Base-by-base conservation (phyloP, 2,797 vertebrate species). In the Arnoldichthys spilopterus region DNA sequence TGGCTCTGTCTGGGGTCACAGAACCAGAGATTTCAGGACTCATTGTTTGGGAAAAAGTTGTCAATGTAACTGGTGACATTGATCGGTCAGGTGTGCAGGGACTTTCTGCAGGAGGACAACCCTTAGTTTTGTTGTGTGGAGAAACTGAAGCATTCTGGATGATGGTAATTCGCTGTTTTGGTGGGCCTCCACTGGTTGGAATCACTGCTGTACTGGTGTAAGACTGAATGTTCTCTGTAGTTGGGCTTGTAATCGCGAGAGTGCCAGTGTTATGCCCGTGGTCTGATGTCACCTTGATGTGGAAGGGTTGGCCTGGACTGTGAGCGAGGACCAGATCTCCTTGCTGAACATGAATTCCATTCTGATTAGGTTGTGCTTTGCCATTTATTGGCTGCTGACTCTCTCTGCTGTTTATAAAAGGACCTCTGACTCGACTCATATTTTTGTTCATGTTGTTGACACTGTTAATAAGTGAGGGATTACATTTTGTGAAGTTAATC, bases 231-330 rank as follows among this genome's bases (percentile, higher is more conserved):
- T 89, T 95, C 76, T 98, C 97, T 74, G 94, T 78, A 49, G 93
- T 95, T 0, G 97, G 96, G 90, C 96, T 97, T 78, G 96, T 97
- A 87, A 97, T 98, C 91, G 98, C 96, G 51, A 97, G 95, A 53
- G 92, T 96, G 34, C 97, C 96, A 20, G 93, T 97, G 84, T 96
- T 97, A 84, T 96, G 96, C 69, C 94, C 93, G 0, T 97, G 96
- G 79, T 98, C 97, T 61, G 97, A 97, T 77, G 96, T 98, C 71
- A 98, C 96, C 88, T 98, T 98, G 84, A 98, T 98, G 77, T 98
- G 96, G 86, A 98, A 93, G 16, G 96, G 96, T 80, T 98, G 96
- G 3, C 97, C 96, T 0, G 96, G 95, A n/a, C 93, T 96, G 76
- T 97, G 96, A 75, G 94, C 97, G 84, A 98, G 85, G 58, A 98